These are phyloP conservation scores for Chelonus insularis DNA, from an alignment of 1,140 invertebrate species.

Conservation along the genomic window DNA sequence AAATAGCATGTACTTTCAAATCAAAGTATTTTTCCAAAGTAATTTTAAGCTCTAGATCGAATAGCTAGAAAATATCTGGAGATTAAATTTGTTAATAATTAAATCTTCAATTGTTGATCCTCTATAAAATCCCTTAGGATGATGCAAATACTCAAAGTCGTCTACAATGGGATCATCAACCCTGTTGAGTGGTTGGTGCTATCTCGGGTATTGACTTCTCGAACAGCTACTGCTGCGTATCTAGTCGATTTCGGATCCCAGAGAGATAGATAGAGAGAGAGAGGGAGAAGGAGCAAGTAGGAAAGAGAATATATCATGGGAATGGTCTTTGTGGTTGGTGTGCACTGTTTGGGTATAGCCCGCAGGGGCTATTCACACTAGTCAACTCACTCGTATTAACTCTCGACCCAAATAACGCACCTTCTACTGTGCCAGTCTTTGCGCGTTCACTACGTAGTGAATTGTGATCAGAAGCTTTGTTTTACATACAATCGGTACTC, in stretches of 20 bases:
- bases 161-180: constrained; percentile 6
- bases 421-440: constrained; percentile 14
- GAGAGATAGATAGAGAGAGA: background rate
- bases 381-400: constrained; percentile 27
- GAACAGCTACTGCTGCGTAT: background rate
- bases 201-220: constrained; percentile 1
- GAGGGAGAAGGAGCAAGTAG: background rate
- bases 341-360: background rate
- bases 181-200: background rate
- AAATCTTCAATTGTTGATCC: no score
- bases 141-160: background rate
- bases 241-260: background rate
- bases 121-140: background rate
- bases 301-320: background rate
- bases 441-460: constrained; percentile 9
- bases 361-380: constrained; percentile 1
- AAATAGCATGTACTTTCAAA: no score
- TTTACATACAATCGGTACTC: background rate
- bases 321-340: constrained; percentile 4
- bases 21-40: no score
- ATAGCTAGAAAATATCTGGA: no score
- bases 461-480: background rate
- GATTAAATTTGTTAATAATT: no score
- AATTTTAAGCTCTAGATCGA: no score
- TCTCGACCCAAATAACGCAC: constrained; percentile 41